phyloP scores from a whole-genome alignment of 2,888 invertebrate genomes.

The Malachius bipustulatus region DNA sequence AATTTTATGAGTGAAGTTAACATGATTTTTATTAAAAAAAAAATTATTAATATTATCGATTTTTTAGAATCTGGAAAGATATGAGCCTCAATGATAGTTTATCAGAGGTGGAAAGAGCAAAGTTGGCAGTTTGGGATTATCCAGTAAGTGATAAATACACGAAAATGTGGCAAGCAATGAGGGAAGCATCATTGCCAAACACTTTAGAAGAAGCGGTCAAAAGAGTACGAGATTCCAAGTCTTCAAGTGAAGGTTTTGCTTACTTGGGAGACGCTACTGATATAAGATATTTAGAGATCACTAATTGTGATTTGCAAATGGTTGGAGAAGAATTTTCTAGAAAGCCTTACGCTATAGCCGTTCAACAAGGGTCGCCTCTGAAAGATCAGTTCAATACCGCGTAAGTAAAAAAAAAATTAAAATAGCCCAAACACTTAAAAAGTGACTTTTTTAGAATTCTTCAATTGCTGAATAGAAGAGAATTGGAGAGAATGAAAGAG shows the following conservation, averaged over 20 bases:
- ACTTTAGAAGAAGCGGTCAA: conserved; percentile 68
- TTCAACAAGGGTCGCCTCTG: conserved; percentile 88
- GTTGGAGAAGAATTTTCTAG: conserved; percentile 95
- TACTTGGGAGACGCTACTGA: conserved; percentile 79
- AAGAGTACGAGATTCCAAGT: conserved; percentile 53
- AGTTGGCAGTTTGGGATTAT: conserved; percentile 97
- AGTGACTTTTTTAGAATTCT: conserved; percentile 56
- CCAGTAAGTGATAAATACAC: conserved; percentile 97
- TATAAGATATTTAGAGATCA: conserved; percentile 61
- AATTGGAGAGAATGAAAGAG: conserved; percentile 87
- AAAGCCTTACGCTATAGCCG: conserved; percentile 94
- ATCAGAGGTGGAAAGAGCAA: conserved; percentile 78
- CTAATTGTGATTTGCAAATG: conserved; percentile 78
- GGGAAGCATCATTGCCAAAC: conserved; percentile 66
- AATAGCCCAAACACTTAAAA: neutral
- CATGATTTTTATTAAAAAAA: neutral
- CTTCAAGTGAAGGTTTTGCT: conserved; percentile 77
- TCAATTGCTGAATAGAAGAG: conserved; percentile 82
- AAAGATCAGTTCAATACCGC: conserved; percentile 92
- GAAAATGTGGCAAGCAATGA: conserved; percentile 97
- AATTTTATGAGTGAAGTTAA: conserved; percentile 70
- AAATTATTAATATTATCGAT: conserved; percentile 7
- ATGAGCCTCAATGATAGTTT: conserved; percentile 93
- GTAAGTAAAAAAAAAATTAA: conserved; percentile 45
- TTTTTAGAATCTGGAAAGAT: conserved; percentile 87